Conservation (phyloP, 2,797 vertebrate species). For the Rhynchonycteris naso region DNA sequence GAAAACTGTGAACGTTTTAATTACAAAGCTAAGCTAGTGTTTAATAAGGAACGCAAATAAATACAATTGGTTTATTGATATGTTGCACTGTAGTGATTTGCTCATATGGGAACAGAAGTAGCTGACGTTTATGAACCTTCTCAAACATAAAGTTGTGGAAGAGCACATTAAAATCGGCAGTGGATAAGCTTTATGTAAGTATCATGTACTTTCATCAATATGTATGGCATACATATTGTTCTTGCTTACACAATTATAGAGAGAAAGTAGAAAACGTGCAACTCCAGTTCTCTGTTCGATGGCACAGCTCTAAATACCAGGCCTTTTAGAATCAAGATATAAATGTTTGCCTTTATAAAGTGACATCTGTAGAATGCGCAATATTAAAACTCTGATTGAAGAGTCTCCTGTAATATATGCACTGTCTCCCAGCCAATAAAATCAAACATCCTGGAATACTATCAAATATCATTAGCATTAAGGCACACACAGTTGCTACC, state of each 20-base stretch:
- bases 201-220: background rate
- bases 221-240: background rate
- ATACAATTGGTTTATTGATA: background rate
- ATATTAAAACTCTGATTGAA: slow-evolving; percentile 76
- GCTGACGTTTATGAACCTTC: background rate
- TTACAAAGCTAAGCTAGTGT: background rate
- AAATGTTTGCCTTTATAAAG: slow-evolving; percentile 75
- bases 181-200: slow-evolving; percentile 5
- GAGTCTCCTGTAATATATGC: slow-evolving; percentile 60
- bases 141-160: background rate
- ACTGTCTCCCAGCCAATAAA: slow-evolving; percentile 69
- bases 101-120: background rate
- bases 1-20: background rate
- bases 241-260: slow-evolving; percentile 11
- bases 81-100: background rate
- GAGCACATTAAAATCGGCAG: background rate
- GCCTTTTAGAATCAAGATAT: slow-evolving; percentile 62
- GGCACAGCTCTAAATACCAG: slow-evolving; percentile 57
- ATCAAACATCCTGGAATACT: slow-evolving; percentile 61
- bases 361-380: slow-evolving; percentile 63
- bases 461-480: slow-evolving; percentile 70
- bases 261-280: background rate
- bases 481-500: slow-evolving; percentile 43
- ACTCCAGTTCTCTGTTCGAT: background rate
- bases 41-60: background rate